Base-by-base conservation (phyloP, 2,888 invertebrate genomes). In the Calephelis perditalis region DNA sequence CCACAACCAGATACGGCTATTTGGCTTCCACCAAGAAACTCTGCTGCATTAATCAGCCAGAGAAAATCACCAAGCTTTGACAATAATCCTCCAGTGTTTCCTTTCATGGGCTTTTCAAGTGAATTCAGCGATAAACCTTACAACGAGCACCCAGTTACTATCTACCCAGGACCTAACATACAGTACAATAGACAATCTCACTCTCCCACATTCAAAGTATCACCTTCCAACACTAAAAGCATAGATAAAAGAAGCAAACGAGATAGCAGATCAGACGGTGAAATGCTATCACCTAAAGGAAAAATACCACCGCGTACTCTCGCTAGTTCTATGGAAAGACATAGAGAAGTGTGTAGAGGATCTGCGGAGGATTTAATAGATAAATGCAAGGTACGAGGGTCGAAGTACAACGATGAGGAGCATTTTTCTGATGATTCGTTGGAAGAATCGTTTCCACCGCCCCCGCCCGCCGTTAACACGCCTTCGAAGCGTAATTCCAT, bases 361-460 rank as follows among this genome's bases (percentile, higher is more conserved):
- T 91, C 91, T 67, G 75, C 87, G 81, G 91, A 91, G 83, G 89
- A 91, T 67, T 69, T 87, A 66, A 79, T 79, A 76, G 83, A 79
- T 71, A 79, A 73, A 69, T 75, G 73, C 66, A 84, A 78, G 68
- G 79, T 75, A 71, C 82, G 82, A 77, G 81, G 76, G 73, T 79
- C 81, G 55, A 79, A 75, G 65, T 80, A 78, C 70, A 81, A 84
- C 74, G 91, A 89, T 72, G 90, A 88, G 68, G 91, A 91, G 66
- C 94, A 94, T 73, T 96, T 96, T 81, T 96, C 96, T 36, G 96
- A 96, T 79, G 96, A 96, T 82, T 96, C 96, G 15, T 83, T 96
- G 67, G 96, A 96, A 81, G 96, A 95, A 76, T 91, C 93, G 73
- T 91, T 94, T 69, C 95, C 94, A 49, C 94, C 94, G 55, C 94